These are phyloP conservation scores for Phenacoccus solenopsis DNA, from an alignment of 1,140 invertebrate species.

Conservation along the genomic window DNA sequence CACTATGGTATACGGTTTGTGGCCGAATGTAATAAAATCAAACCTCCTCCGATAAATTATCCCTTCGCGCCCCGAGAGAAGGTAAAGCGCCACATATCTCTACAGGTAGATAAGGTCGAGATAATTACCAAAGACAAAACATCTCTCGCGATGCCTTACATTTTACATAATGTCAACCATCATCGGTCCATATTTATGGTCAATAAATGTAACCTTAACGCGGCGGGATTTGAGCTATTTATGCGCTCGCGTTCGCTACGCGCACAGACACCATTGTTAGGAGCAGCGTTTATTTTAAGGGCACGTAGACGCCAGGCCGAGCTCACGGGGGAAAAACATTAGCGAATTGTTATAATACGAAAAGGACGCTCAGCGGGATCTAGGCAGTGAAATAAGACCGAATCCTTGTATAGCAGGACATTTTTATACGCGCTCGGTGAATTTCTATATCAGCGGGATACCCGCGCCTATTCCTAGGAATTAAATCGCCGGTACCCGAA, in stretches of 20 bases:
- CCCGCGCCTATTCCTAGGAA: no score
- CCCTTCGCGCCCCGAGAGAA: no score
- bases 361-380: neutral
- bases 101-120: neutral
- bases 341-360: neutral
- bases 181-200: neutral
- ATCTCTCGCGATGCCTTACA: neutral
- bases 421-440: no score
- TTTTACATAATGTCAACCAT: constrained; percentile 4
- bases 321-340: neutral
- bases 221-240: neutral
- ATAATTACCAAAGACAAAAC: neutral
- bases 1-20: no score
- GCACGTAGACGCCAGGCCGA: neutral
- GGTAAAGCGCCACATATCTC: neutral
- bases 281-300: neutral
- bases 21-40: no score
- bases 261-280: neutral
- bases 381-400: no score
- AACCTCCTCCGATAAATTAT: no score
- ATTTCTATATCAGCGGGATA: no score
- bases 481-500: no score
- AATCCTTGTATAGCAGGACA: constrained; percentile 1
- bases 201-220: constrained; percentile 9
- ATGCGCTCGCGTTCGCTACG: neutral